A percentile compares a stretch with the other conserved stretches of the same genome.
Evolutionary conservation across 2,888 invertebrate species (phyloP).

Genomic region (Odontocolon sp.): DNA sequence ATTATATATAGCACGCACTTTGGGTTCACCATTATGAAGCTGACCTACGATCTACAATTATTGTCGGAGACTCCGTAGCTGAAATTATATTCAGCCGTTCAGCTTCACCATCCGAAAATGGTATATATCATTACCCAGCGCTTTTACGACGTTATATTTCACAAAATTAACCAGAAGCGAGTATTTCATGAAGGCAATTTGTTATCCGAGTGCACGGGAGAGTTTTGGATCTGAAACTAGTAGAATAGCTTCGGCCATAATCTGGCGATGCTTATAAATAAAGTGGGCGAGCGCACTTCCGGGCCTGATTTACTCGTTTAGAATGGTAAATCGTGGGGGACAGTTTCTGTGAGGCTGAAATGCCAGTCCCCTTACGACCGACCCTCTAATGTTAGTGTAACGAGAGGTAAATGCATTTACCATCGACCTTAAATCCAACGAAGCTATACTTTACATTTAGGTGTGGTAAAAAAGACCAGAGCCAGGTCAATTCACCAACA

Average conservation of each 20-base stretch:
- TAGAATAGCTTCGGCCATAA: slow-evolving; percentile 38
- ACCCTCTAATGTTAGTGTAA: not conserved
- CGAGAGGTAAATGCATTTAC: slow-evolving; percentile 9
- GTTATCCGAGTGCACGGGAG: slow-evolving; percentile 47
- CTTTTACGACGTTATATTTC: slow-evolving; percentile 67
- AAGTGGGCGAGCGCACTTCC: slow-evolving; percentile 38
- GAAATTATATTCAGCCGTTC: no score
- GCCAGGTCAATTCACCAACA: no score
- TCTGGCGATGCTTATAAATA: slow-evolving; percentile 64
- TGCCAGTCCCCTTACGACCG: not conserved
- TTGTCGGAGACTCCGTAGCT: no score
- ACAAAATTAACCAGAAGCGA: slow-evolving; percentile 64
- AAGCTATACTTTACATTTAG: not conserved
- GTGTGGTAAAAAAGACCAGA: no score
- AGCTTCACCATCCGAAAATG: no score
- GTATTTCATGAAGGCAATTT: slow-evolving; percentile 62
- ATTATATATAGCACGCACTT: slow-evolving; percentile 45
- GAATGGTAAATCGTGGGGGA: slow-evolving; percentile 12
- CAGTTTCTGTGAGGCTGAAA: not conserved
- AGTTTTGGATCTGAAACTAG: slow-evolving; percentile 4
- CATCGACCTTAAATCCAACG: not conserved
- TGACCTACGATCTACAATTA: no score
- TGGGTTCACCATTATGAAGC: slow-evolving; percentile 30
- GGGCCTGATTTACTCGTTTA: slow-evolving; percentile 46
- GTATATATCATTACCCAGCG: slow-evolving; percentile 42